Conservation (phyloP, 2,113 vertebrate species). For the Festucalex cinctus region DNA sequence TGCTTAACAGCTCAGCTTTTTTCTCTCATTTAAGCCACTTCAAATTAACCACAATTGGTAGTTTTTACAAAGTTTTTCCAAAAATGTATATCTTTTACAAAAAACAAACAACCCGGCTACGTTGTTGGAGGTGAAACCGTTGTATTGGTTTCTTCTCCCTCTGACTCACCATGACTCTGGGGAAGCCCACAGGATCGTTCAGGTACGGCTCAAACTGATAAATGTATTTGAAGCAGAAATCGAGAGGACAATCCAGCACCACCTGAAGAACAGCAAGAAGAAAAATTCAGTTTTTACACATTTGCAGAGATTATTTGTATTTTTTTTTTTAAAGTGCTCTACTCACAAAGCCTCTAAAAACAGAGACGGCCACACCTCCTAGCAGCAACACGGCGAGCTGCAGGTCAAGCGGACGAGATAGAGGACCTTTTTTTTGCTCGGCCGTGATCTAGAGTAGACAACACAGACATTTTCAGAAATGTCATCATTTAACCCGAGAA, state of each 20-base stretch:
- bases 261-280: constrained; percentile 68
- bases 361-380: constrained; percentile 68
- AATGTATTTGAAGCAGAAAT: constrained; percentile 85
- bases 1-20: too few relatives aligned
- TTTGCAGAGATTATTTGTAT: background rate
- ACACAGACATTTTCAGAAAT: background rate
- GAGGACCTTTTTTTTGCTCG: constrained; percentile 75
- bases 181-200: constrained; percentile 86
- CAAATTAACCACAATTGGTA: too few relatives aligned
- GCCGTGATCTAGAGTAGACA: constrained; percentile 63
- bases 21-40: too few relatives aligned
- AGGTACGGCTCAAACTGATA: constrained; percentile 93
- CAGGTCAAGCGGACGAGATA: constrained; percentile 78
- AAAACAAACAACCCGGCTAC: background rate
- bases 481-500: too few relatives aligned
- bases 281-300: background rate
- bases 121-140: background rate
- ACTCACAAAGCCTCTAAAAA: constrained; percentile 89
- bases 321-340: background rate
- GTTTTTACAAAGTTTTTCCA: too few relatives aligned
- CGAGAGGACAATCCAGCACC: constrained; percentile 84
- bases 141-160: background rate
- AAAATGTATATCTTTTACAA: background rate
- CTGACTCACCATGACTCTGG: constrained; percentile 82
- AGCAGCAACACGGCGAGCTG: constrained; percentile 70